Percentiles rank a stretch among this genome's conserved stretches.
These are phyloP conservation scores for Eilema caniola DNA, from an alignment of 2,888 invertebrate genomes.

Conservation along the genomic window DNA sequence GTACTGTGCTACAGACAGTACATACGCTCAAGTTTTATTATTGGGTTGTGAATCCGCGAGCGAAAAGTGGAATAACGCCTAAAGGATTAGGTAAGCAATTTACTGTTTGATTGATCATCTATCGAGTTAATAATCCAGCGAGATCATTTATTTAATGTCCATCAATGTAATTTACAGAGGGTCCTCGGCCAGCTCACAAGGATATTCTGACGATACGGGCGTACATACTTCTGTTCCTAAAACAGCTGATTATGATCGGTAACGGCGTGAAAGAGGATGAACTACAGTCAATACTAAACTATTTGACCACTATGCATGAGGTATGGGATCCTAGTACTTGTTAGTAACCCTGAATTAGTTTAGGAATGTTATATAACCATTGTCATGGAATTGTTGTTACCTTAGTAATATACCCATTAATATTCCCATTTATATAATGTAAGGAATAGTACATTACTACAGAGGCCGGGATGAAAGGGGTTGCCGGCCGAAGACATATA, in stretches of 20 bases:
- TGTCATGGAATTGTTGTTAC: too few species aligned
- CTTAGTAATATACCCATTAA: too few species aligned
- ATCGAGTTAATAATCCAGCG: too few species aligned
- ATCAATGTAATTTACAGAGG: conserved; percentile 89
- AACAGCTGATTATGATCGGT: conserved; percentile 98
- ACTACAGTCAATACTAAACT: conserved; percentile 98
- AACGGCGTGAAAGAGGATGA: conserved; percentile 99
- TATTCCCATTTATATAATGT: too few species aligned
- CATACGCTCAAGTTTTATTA: conserved; percentile 99
- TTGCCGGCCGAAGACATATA: too few species aligned
- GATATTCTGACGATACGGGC: conserved; percentile 97
- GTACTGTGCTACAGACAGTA: conserved; percentile 98
- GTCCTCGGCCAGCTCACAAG: conserved; percentile 97
- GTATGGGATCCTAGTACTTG: conserved; percentile 80
- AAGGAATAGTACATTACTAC: too few species aligned
- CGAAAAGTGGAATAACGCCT: conserved; percentile 97
- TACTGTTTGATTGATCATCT: neutral
- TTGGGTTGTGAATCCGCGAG: conserved; percentile 98
- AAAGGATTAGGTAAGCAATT: conserved; percentile 94
- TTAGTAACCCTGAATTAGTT: neutral
- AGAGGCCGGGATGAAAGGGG: too few species aligned
- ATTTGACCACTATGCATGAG: conserved; percentile 99
- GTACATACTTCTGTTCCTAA: conserved; percentile 97
- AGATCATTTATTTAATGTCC: neutral
- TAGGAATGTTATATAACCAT: neutral